Percentiles rank a stretch among this genome's conserved stretches.
These are phyloP conservation scores for Drosophila guanche DNA, from an alignment of 1,140 invertebrate species.

Conservation along the genomic window DNA sequence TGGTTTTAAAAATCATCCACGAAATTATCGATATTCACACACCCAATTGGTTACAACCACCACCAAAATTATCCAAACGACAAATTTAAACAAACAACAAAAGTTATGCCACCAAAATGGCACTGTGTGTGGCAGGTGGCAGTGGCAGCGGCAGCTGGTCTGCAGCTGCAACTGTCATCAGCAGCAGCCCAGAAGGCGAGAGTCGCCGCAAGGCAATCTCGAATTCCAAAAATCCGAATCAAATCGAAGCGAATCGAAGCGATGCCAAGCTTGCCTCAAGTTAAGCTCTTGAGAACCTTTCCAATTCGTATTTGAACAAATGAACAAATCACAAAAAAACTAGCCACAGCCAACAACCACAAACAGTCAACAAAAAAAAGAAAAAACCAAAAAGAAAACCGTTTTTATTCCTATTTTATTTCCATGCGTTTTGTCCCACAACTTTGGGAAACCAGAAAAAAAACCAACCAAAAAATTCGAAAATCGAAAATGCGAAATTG, in stretches of 20 bases:
- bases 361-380: conserved; percentile 41
- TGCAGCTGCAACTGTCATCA: conserved; percentile 18
- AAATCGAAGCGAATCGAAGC: conserved; percentile 8
- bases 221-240: background rate
- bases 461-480: conserved; percentile 18
- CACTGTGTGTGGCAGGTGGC: conserved; percentile 2
- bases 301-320: conserved; percentile 44
- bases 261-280: background rate
- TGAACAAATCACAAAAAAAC: conserved; percentile 28
- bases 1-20: conserved; percentile 52
- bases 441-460: conserved; percentile 5
- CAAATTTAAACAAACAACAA: conserved; percentile 30
- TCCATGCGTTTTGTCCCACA: conserved; percentile 38
- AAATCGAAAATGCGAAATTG: conserved; percentile 31
- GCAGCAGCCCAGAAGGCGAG: conserved; percentile 1
- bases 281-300: conserved; percentile 28
- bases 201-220: background rate
- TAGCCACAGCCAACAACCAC: conserved; percentile 30
- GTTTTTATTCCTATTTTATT: conserved; percentile 59
- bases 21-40: conserved; percentile 40
- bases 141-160: conserved; percentile 10
- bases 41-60: conserved; percentile 5
- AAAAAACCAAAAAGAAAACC: conserved; percentile 12
- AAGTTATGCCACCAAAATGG: conserved; percentile 1
- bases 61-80: conserved; percentile 6